Percentiles rank a stretch among this genome's conserved stretches.
Conservation (phyloP, 2,113 vertebrate genomes). For the Mesitornis unicolor region DNA sequence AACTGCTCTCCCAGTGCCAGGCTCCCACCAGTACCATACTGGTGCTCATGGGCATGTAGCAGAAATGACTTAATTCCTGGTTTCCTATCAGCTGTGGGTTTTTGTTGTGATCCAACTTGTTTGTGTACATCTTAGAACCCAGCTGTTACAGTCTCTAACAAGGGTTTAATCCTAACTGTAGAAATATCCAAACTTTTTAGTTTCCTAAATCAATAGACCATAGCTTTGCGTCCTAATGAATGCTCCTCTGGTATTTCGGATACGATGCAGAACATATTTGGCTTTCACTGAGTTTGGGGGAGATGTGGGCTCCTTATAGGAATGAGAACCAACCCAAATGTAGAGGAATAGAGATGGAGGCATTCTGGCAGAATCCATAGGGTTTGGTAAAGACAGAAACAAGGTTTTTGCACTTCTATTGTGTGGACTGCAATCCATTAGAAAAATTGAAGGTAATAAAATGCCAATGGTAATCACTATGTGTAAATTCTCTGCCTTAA, state of each 20-base stretch:
- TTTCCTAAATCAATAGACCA: not conserved
- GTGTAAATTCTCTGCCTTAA: slow-evolving; percentile 33
- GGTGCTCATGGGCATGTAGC: no score
- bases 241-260: not conserved
- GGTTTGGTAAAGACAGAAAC: not conserved
- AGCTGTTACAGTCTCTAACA: not conserved
- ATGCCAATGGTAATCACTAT: not conserved
- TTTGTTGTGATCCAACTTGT: not conserved
- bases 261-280: not conserved
- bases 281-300: not conserved
- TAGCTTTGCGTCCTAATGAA: accelerated
- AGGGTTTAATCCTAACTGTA: not conserved
- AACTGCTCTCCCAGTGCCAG: not conserved
- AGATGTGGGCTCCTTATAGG: not conserved
- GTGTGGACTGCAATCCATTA: not conserved
- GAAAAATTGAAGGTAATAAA: not conserved
- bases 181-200: not conserved
- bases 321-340: accelerated
- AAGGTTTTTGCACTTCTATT: not conserved
- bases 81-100: not conserved
- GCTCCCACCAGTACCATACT: not conserved
- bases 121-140: not conserved
- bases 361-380: not conserved
- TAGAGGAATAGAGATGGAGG: accelerated
- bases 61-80: accelerated